A percentile compares a stretch with the other conserved stretches of the same genome.
phyloP scores from a whole-genome alignment of 2,797 vertebrate genomes.

The Sebastes baramenuke region DNA sequence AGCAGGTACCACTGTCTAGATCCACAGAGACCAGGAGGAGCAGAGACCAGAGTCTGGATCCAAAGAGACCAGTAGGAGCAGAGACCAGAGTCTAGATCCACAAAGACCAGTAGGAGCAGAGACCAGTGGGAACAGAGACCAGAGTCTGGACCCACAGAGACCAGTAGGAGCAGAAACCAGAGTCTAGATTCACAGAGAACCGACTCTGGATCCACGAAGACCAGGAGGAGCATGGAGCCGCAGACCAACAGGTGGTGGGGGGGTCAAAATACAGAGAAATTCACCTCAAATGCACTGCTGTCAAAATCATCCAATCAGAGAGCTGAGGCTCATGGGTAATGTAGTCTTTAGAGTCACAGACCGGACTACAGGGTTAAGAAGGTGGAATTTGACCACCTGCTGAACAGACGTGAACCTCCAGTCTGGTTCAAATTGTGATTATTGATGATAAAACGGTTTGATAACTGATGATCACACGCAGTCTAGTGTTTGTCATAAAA shows the following conservation, averaged over 20 bases:
- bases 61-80: neutral
- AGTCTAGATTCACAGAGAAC: neutral
- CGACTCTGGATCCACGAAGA: neutral
- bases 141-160: no score
- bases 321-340: neutral
- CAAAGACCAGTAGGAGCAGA: no score
- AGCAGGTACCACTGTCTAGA: neutral
- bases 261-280: neutral
- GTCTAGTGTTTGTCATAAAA: neutral
- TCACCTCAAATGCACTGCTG: slow-evolving; percentile 6
- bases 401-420: no score
- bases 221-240: neutral
- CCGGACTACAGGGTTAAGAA: neutral
- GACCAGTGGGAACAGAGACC: no score
- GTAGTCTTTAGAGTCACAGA: neutral
- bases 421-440: neutral
- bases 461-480: neutral
- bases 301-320: neutral
- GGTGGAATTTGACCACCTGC: no score
- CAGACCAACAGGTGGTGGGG: neutral
- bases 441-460: neutral
- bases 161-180: no score
- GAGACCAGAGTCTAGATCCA: neutral
- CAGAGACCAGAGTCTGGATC: neutral
- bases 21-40: neutral